Evolutionary conservation across 2,113 vertebrate genomes (phyloP).

Genomic region (Chamaetylas fuelleborni): DNA sequence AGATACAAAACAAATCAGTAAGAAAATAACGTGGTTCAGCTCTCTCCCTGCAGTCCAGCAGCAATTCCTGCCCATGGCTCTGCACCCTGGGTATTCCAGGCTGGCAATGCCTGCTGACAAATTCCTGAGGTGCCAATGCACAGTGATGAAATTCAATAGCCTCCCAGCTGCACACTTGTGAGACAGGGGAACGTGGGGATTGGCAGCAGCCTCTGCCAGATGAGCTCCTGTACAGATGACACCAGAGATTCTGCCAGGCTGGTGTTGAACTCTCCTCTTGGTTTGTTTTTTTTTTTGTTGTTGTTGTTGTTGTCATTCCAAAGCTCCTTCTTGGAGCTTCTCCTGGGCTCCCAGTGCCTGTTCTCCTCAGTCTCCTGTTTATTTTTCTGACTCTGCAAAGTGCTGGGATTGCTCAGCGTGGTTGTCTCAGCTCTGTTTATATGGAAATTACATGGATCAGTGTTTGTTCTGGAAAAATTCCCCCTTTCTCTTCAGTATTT

Average conservation of each 20-base stretch:
- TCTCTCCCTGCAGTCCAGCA: not conserved
- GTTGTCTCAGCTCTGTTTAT: not conserved
- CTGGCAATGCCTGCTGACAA: constrained; percentile 31
- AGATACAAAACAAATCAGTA: not conserved
- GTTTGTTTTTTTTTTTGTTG: not conserved
- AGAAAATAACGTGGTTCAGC: accelerated
- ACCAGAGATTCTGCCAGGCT: constrained; percentile 29
- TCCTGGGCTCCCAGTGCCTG: not conserved
- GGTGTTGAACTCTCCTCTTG: not conserved
- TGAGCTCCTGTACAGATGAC: constrained; percentile 46
- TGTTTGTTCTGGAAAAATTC: not conserved
- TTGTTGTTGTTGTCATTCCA: not conserved
- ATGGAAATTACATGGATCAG: not conserved
- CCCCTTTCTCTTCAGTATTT: not conserved
- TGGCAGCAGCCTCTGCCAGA: constrained; percentile 61
- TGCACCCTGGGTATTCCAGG: not conserved
- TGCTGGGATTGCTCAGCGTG: not conserved
- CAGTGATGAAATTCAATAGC: constrained; percentile 10
- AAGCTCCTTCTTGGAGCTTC: not conserved
- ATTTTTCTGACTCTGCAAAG: not conserved
- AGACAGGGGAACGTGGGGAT: not conserved
- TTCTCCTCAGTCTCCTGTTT: not conserved
- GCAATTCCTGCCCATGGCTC: not conserved
- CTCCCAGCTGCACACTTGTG: constrained; percentile 52
- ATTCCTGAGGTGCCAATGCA: constrained; percentile 26